These are phyloP conservation scores for Eunapius fragilis DNA, from an alignment of 37 sponge, comb jelly and placozoan species.

Conservation along the genomic window DNA sequence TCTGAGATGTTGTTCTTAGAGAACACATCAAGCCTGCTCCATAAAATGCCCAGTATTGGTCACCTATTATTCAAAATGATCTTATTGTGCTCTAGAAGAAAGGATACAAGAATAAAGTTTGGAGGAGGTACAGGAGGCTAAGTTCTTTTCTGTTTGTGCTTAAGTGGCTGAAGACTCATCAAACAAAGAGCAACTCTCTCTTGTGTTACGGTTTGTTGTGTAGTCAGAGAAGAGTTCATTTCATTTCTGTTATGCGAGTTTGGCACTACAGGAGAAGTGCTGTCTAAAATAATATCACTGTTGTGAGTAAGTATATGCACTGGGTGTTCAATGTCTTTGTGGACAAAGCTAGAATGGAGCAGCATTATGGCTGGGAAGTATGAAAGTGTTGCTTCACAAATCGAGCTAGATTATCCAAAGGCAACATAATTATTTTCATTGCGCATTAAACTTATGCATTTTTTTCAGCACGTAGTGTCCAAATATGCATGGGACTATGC, in stretches of 20 bases:
- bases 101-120: constrained; percentile 29
- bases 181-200: constrained; percentile 48
- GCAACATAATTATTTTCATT: constrained; percentile 46
- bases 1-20: constrained; percentile 43
- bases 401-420: constrained; percentile 21
- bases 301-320: constrained; percentile 7
- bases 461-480: constrained; percentile 9
- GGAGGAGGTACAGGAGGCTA: constrained; percentile 23
- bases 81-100: constrained; percentile 17
- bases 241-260: constrained; percentile 8
- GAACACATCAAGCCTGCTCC: constrained; percentile 38
- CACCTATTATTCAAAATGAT: constrained; percentile 50
- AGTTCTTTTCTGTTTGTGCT: constrained; percentile 49
- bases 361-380: constrained; percentile 52
- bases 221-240: constrained; percentile 16
- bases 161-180: constrained; percentile 39
- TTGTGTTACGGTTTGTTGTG: constrained; percentile 41
- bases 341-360: constrained; percentile 61
- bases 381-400: constrained; percentile 23
- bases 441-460: constrained; percentile 43
- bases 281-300: constrained; percentile 30
- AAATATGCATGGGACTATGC: constrained; percentile 21
- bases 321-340: constrained; percentile 5
- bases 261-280: constrained; percentile 39
- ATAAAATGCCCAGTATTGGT: constrained; percentile 42